Base-by-base conservation (phyloP, 92 coral and sea anemone genomes). In the Muricea muricata region DNA sequence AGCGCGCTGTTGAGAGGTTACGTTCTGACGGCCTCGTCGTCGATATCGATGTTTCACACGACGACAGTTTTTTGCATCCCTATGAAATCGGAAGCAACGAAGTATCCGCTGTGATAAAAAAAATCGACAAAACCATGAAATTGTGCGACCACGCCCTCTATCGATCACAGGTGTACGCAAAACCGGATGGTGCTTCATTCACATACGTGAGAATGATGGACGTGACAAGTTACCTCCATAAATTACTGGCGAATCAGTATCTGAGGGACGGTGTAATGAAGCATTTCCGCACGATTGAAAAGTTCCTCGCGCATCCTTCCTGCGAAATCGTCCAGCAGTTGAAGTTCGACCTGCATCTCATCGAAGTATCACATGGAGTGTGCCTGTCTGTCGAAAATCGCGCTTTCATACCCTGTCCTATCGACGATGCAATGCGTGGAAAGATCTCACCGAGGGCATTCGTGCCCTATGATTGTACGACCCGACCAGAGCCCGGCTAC, bases 381-480 rank as follows among this genome's bases (percentile, higher is more conserved):
- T 77, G 83, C 39, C 55, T 77, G 20, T 28, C 67, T 15, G 33
- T 77, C 4, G 23, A 13, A 9, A 18, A 35, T 2, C 69, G 83
- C 10, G 24, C 11, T 6, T 68, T 68, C 33, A 1, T 23, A 1
- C 75, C 4, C 1, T 68, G 75, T 42, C 41, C 75, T 6, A 68
- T 68, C 17, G 34, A 28, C 4, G 45, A 28, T 11, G 7, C 29
- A 5, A 32, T 25, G 46, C 47, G 15, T 46, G 83, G 66, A 10
- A 50, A 12, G 2, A 41, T 60, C 1, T 77, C 83, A 20, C 83
- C 83, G 9, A n/a, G 69, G 25, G 83, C 83, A 25, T 56, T 52
- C 26, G 42, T 14, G 39, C 18, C 33, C n/a, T 77, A 46, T 25
- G 83, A 77, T 23, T 20, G 40, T 39, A 1, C 37, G 26, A 20